These are phyloP conservation scores for Arnoldichthys spilopterus DNA, from an alignment of 2,797 vertebrate species.

Conservation along the genomic window DNA sequence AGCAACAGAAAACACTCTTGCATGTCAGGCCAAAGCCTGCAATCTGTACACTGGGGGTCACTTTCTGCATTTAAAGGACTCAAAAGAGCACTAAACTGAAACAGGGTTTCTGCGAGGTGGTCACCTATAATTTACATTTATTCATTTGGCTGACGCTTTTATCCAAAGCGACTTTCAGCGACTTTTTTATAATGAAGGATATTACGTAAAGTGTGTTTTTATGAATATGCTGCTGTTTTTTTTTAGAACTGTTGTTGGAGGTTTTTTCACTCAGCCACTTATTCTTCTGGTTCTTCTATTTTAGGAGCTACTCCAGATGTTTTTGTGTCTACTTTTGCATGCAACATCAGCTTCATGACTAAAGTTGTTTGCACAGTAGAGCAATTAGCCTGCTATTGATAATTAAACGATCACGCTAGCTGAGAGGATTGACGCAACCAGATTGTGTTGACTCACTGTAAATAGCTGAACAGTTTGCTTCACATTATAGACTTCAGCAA, in stretches of 20 bases:
- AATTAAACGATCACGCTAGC: conserved; percentile 39
- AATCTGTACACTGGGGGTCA: not conserved
- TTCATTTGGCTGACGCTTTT: no score
- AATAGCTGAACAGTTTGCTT: conserved; percentile 17
- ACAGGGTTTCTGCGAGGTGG: not conserved
- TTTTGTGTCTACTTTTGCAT: conserved; percentile 8
- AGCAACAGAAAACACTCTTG: not conserved
- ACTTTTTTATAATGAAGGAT: no score
- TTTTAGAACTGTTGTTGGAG: not conserved
- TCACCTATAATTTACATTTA: no score
- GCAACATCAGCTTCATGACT: conserved; percentile 5
- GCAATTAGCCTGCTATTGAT: conserved; percentile 34
- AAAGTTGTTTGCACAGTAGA: conserved; percentile 33
- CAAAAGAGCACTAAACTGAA: not conserved
- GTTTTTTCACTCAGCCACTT: not conserved
- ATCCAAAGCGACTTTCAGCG: no score
- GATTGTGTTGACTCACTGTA: conserved; percentile 44
- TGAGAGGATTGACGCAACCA: conserved; percentile 18
- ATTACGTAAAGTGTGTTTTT: conserved; percentile 27
- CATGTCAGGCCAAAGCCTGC: not conserved
- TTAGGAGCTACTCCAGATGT: conserved; percentile 21
- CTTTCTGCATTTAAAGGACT: not conserved
- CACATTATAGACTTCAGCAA: conserved; percentile 24
- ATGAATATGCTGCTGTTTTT: conserved; percentile 4
- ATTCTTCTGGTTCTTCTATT: not conserved